Conservation (phyloP, 2,888 invertebrate genomes). For the Melanargia galathea region DNA sequence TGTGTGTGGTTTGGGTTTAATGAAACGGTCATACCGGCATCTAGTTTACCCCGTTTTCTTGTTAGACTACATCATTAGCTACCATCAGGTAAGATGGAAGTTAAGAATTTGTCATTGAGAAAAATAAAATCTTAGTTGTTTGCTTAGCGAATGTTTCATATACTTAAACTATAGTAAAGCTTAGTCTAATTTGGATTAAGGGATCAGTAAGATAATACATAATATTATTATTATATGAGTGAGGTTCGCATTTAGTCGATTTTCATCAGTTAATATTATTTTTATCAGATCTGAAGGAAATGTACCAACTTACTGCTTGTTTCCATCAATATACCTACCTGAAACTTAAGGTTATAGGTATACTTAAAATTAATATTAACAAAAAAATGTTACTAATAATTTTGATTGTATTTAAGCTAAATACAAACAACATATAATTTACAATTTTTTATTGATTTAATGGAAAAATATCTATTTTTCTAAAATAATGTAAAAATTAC, state of each 20-base stretch:
- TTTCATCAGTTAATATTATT: neutral
- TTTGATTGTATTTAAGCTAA: too few species aligned
- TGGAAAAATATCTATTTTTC: neutral
- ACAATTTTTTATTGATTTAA: too few species aligned
- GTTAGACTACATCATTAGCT: too few species aligned
- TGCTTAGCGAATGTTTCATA: constrained; percentile 23
- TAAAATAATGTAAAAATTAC: neutral
- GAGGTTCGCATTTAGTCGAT: neutral
- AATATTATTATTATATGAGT: neutral
- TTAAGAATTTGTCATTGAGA: too few species aligned
- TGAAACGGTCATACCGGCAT: too few species aligned
- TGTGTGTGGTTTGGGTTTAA: too few species aligned
- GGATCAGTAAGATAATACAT: constrained; percentile 18
- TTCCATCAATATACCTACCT: neutral
- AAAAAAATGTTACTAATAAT: too few species aligned
- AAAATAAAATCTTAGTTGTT: neutral
- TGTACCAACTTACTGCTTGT: neutral
- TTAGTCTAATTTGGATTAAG: constrained; percentile 30
- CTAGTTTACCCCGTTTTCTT: too few species aligned
- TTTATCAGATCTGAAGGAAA: constrained; percentile 10
- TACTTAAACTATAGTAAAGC: constrained; percentile 27
- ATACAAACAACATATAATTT: too few species aligned
- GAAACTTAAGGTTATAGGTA: too few species aligned
- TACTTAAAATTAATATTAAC: too few species aligned
- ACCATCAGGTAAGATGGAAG: too few species aligned